Evolutionary conservation across 2,888 invertebrate genomes (phyloP).

Genomic region (Drosophila histrio): DNA sequence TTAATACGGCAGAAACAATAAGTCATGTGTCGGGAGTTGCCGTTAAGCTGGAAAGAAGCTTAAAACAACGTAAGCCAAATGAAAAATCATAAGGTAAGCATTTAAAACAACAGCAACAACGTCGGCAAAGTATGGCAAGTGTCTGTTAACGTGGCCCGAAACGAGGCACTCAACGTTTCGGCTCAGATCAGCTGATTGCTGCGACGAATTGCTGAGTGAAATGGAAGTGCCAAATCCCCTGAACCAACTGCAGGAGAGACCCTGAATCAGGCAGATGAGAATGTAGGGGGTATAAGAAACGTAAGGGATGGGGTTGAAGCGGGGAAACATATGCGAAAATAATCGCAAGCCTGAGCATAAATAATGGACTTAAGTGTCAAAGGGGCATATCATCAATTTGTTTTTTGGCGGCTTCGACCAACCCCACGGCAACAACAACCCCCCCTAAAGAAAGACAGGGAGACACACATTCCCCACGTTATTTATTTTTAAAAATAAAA

Average conservation of each 20-base stretch:
- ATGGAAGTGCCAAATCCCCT: slow-evolving; percentile 63
- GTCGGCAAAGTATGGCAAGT: slow-evolving; percentile 24
- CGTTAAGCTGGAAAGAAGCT: slow-evolving; percentile 79
- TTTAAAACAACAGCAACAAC: slow-evolving; percentile 57
- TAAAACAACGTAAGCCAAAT: slow-evolving; percentile 52
- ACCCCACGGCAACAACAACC: slow-evolving; percentile 31
- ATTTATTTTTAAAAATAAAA: slow-evolving; percentile 74
- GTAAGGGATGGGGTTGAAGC: neutral
- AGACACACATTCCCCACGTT: slow-evolving; percentile 18
- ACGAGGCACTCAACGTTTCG: slow-evolving; percentile 54
- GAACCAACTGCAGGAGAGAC: slow-evolving; percentile 17
- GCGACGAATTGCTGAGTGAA: slow-evolving; percentile 66
- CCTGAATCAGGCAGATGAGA: slow-evolving; percentile 6
- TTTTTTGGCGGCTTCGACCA: slow-evolving; percentile 43
- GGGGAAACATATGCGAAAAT: slow-evolving; percentile 63
- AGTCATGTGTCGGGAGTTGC: slow-evolving; percentile 68
- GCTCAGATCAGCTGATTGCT: slow-evolving; percentile 52
- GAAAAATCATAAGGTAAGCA: slow-evolving; percentile 21
- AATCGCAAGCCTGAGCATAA: slow-evolving; percentile 80
- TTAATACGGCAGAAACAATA: slow-evolving; percentile 50
- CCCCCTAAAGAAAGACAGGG: neutral
- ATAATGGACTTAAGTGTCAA: slow-evolving; percentile 82
- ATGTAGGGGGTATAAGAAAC: slow-evolving; percentile 26
- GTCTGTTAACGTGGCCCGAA: slow-evolving; percentile 37
- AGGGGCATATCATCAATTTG: slow-evolving; percentile 82